Evolutionary conservation across 2,888 invertebrate genomes (phyloP).

Genomic region (Calameuta pallipes): DNA sequence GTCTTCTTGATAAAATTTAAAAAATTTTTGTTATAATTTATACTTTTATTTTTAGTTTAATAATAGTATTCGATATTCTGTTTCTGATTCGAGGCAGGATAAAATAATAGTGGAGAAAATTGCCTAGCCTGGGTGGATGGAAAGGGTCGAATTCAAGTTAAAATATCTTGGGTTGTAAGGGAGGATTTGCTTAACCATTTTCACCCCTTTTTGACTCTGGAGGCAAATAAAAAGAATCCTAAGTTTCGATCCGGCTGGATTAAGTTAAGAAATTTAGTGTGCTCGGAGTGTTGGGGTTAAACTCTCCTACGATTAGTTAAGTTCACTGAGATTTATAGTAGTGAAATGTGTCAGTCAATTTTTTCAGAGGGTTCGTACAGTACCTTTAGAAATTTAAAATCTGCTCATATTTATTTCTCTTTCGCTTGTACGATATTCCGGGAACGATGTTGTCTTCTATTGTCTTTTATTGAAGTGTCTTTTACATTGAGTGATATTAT

Average conservation of each 20-base stretch:
- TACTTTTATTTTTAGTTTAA: background rate
- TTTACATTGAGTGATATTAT: no score
- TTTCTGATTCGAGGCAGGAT: background rate
- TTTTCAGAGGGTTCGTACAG: no score
- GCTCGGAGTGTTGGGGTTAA: background rate
- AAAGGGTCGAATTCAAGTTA: background rate
- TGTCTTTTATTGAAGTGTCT: no score
- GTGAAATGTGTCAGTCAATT: background rate
- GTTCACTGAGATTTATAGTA: background rate
- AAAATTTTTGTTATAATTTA: background rate
- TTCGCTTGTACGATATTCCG: background rate
- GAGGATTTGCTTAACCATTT: conserved; percentile 15
- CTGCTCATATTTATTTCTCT: background rate
- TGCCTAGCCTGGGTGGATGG: background rate
- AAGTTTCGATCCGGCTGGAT: background rate
- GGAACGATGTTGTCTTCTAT: no score
- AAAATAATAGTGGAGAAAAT: background rate
- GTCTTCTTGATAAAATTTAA: background rate
- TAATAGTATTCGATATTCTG: background rate
- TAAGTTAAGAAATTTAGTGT: background rate
- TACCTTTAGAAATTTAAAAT: background rate
- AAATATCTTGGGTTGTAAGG: background rate
- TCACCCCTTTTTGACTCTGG: background rate
- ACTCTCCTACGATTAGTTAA: background rate
- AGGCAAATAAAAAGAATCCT: background rate